A percentile compares a stretch with the other conserved stretches of the same genome.
These are phyloP conservation scores for Drosophila emarginata DNA, from an alignment of 2,888 invertebrate genomes.

Conservation along the genomic window DNA sequence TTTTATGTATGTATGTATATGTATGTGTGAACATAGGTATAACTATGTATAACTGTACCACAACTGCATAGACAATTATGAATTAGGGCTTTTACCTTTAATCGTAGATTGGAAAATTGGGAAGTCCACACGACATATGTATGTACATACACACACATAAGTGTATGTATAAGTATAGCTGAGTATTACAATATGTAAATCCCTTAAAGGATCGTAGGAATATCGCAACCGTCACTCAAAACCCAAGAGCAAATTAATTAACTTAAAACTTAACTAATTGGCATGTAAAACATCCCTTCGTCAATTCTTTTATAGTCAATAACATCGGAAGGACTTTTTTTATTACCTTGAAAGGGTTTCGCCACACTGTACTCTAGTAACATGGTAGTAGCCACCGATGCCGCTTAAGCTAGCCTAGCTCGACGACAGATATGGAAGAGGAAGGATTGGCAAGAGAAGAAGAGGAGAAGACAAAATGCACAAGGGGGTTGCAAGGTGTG, in stretches of 20 bases:
- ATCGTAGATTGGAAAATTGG: background rate
- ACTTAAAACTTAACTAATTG: too few relatives aligned
- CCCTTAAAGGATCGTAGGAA: too few relatives aligned
- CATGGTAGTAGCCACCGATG: slow-evolving; percentile 41
- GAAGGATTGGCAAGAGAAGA: background rate
- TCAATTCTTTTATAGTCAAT: background rate
- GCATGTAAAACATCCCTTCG: background rate
- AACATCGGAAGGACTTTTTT: background rate
- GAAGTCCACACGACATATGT: too few relatives aligned
- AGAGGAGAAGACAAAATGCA: slow-evolving; percentile 38
- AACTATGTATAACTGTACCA: too few relatives aligned
- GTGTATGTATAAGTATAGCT: too few relatives aligned
- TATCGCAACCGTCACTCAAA: too few relatives aligned
- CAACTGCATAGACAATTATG: background rate
- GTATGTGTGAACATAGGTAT: background rate
- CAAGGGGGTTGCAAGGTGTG: slow-evolving; percentile 54
- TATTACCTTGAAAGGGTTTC: background rate
- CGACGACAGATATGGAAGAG: slow-evolving; percentile 41
- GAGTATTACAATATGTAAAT: too few relatives aligned
- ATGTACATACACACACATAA: too few relatives aligned
- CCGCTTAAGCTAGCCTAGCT: slow-evolving; percentile 41
- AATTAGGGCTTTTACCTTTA: background rate
- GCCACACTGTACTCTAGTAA: slow-evolving; percentile 41
- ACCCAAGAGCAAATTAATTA: too few relatives aligned
- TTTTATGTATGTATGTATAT: background rate